Evolutionary conservation across 2,888 invertebrate species (phyloP).

Genomic region (Polydrusus tereticollis): DNA sequence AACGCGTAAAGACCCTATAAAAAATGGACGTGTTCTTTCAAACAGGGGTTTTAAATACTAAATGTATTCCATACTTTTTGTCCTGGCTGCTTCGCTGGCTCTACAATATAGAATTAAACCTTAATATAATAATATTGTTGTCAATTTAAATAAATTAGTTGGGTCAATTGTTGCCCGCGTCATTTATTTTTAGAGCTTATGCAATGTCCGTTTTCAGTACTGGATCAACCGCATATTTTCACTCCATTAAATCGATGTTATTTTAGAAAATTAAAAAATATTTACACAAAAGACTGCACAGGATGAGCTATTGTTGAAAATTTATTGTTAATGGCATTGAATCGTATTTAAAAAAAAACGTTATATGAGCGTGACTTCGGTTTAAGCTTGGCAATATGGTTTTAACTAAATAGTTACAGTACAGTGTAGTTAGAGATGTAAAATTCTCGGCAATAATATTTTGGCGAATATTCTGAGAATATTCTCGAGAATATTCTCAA

Average conservation of each 20-base stretch:
- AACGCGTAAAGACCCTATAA: too few relatives aligned
- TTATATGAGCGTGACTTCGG: neutral
- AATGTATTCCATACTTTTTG: too few relatives aligned
- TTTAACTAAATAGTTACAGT: neutral
- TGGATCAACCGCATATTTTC: constrained; percentile 15
- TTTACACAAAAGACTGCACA: constrained; percentile 3
- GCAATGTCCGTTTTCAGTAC: constrained; percentile 33
- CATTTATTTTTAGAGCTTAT: constrained; percentile 37
- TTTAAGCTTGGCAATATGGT: neutral
- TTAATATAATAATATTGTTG: constrained; percentile 11
- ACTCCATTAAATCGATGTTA: constrained; percentile 28
- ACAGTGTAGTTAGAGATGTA: neutral
- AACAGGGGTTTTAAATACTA: too few relatives aligned
- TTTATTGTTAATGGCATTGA: neutral
- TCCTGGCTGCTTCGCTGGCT: too few relatives aligned
- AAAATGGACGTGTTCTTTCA: too few relatives aligned
- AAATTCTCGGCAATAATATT: too few relatives aligned
- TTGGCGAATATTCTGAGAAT: too few relatives aligned
- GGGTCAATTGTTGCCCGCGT: constrained; percentile 19
- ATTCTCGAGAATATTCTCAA: too few relatives aligned
- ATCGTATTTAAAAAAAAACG: neutral
- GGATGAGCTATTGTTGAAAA: constrained; percentile 13
- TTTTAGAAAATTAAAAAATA: constrained; percentile 30
- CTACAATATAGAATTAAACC: neutral
- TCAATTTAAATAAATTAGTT: constrained; percentile 33